Evolutionary conservation across 64 coral and sea anemone species (phyloP).

Genomic region (Montipora sp.): DNA sequence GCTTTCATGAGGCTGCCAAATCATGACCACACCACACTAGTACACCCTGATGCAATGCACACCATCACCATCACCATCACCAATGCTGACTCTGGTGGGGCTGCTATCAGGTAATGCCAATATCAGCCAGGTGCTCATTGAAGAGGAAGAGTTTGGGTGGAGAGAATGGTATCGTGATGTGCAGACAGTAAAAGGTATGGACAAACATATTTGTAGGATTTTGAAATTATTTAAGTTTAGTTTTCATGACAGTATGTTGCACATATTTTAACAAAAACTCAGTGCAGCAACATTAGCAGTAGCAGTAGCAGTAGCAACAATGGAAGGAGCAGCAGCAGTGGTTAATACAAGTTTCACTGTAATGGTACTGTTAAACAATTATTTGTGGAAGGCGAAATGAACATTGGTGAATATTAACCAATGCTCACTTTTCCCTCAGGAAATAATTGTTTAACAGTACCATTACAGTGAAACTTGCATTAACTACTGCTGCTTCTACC

Average conservation of each 20-base stretch:
- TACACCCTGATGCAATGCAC: slow-evolving; percentile 59
- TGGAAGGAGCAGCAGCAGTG: too few relatives aligned
- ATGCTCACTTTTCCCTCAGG: too few relatives aligned
- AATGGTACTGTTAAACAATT: too few relatives aligned
- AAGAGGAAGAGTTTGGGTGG: slow-evolving; percentile 9
- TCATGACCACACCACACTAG: slow-evolving; percentile 45
- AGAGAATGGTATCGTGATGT: not conserved
- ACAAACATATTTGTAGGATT: not conserved
- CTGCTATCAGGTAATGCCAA: slow-evolving; percentile 29
- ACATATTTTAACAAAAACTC: too few relatives aligned
- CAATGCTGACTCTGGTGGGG: slow-evolving; percentile 6
- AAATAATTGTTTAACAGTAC: too few relatives aligned
- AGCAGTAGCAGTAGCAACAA: too few relatives aligned
- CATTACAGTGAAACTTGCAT: too few relatives aligned
- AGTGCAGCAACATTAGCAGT: too few relatives aligned
- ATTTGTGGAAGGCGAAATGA: too few relatives aligned
- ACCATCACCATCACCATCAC: slow-evolving; percentile 44
- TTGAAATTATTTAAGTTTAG: not conserved
- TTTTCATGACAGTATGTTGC: not conserved
- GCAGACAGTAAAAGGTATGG: not conserved
- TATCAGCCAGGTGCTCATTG: slow-evolving; percentile 2
- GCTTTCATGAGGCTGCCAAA: slow-evolving; percentile 36
- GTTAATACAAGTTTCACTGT: too few relatives aligned
- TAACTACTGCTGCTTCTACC: too few relatives aligned
- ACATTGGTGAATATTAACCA: too few relatives aligned